Conservation (phyloP, 2,113 vertebrate species). For the Oplegnathus fasciatus region DNA sequence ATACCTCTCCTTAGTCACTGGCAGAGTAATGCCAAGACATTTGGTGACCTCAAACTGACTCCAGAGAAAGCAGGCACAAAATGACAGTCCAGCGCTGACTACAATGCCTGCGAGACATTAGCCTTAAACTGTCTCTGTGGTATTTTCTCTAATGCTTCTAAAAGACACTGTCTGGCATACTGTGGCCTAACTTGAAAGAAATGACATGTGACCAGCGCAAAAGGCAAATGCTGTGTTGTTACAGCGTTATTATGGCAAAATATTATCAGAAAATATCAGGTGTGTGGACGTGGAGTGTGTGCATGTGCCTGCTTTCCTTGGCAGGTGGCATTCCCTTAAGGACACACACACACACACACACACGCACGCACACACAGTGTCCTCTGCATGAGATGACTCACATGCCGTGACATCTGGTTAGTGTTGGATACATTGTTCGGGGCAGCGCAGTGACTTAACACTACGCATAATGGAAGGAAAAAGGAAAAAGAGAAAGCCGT, state of each 20-base stretch:
- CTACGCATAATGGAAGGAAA: slow-evolving; percentile 75
- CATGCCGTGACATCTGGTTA: slow-evolving; percentile 77
- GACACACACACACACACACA: slow-evolving; percentile 17
- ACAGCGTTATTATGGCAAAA: slow-evolving; percentile 21
- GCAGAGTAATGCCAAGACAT: slow-evolving; percentile 60
- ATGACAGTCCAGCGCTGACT: slow-evolving; percentile 48
- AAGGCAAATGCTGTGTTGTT: slow-evolving; percentile 13
- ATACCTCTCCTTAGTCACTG: slow-evolving; percentile 66
- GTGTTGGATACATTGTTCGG: slow-evolving; percentile 73
- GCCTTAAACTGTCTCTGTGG: slow-evolving; percentile 48
- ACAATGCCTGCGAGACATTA: slow-evolving; percentile 67
- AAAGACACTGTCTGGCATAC: background rate
- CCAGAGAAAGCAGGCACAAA: slow-evolving; percentile 55
- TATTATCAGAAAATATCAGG: slow-evolving; percentile 42
- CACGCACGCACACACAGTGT: slow-evolving; percentile 10
- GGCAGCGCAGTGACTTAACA: slow-evolving; percentile 60
- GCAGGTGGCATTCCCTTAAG: slow-evolving; percentile 60
- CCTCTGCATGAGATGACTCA: slow-evolving; percentile 74
- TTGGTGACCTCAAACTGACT: slow-evolving; percentile 61
- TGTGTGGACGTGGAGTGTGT: slow-evolving; percentile 4
- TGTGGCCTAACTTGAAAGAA: slow-evolving; percentile 7
- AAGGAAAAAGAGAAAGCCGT: slow-evolving; percentile 69
- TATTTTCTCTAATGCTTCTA: slow-evolving; percentile 51
- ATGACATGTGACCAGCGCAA: slow-evolving; percentile 13
- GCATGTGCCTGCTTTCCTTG: slow-evolving; percentile 48